A percentile compares a stretch with the other conserved stretches of the same genome.
These are phyloP conservation scores for Ictalurus punctatus DNA, from an alignment of 2,113 vertebrate species.

Conservation along the genomic window DNA sequence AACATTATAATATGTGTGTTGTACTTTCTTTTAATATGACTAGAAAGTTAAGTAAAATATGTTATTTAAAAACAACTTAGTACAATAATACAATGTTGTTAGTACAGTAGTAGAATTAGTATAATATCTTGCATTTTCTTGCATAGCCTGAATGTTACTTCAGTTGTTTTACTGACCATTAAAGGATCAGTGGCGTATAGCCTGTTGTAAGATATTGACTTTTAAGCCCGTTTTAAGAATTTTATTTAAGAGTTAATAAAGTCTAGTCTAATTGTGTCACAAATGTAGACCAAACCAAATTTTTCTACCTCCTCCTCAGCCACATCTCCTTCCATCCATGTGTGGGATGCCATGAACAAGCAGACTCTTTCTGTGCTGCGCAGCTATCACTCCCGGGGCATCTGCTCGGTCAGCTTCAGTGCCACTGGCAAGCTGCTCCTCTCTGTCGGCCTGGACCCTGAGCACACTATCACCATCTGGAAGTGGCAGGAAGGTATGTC, in stretches of 20 bases:
- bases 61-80: neutral
- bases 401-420: constrained; percentile 97
- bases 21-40: neutral
- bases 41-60: neutral
- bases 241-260: neutral
- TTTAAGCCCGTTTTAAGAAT: neutral
- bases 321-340: constrained; percentile 90
- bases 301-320: constrained; percentile 68
- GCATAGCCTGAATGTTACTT: neutral
- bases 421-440: constrained; percentile 95
- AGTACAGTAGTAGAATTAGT: neutral
- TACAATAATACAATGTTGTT: neutral
- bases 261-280: neutral
- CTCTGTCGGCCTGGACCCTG: constrained; percentile 88
- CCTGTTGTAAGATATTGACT: neutral
- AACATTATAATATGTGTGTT: neutral
- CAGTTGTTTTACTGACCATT: neutral
- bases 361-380: constrained; percentile 90
- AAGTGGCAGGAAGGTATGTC: constrained; percentile 88
- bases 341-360: constrained; percentile 96
- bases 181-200: neutral
- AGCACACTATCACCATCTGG: constrained; percentile 89
- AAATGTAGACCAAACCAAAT: neutral
- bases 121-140: neutral
- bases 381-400: constrained; percentile 89